Conservation (phyloP, 2,797 vertebrate species). For the Microctenopoma stevenorrisi region DNA sequence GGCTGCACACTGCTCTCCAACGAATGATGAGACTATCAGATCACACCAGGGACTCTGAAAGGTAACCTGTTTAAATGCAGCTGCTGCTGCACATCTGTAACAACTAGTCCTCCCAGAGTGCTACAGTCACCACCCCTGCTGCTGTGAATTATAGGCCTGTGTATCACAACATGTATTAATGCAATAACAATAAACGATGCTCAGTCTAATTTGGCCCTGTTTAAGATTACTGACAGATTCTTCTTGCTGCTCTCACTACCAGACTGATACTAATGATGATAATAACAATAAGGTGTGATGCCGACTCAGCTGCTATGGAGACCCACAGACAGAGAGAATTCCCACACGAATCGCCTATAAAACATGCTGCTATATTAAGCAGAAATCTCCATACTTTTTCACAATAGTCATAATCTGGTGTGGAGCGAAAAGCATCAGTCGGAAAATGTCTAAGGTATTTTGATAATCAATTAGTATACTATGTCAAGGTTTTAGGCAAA, state of each 20-base stretch:
- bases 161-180: not conserved
- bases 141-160: slow-evolving; percentile 15
- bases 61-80: slow-evolving; percentile 80
- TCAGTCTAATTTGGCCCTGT: slow-evolving; percentile 14
- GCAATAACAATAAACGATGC: slow-evolving; percentile 4
- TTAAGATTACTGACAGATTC: slow-evolving; percentile 7
- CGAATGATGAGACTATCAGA: slow-evolving; percentile 85
- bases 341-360: slow-evolving; percentile 25
- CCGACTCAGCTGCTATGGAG: slow-evolving; percentile 52
- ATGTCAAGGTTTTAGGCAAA: too few species aligned
- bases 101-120: not conserved
- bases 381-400: not conserved
- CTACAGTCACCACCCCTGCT: not conserved
- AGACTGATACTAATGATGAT: slow-evolving; percentile 36
- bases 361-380: not conserved
- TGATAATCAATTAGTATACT: not conserved
- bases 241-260: slow-evolving; percentile 13
- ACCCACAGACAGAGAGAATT: slow-evolving; percentile 26
- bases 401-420: not conserved
- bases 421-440: not conserved
- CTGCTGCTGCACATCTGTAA: slow-evolving; percentile 22
- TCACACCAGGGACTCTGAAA: slow-evolving; percentile 82
- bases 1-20: slow-evolving; percentile 90
- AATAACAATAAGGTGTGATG: slow-evolving; percentile 34
- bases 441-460: not conserved